These are phyloP conservation scores for Sparidentex hasta DNA, from an alignment of 2,797 vertebrate species.

Conservation along the genomic window DNA sequence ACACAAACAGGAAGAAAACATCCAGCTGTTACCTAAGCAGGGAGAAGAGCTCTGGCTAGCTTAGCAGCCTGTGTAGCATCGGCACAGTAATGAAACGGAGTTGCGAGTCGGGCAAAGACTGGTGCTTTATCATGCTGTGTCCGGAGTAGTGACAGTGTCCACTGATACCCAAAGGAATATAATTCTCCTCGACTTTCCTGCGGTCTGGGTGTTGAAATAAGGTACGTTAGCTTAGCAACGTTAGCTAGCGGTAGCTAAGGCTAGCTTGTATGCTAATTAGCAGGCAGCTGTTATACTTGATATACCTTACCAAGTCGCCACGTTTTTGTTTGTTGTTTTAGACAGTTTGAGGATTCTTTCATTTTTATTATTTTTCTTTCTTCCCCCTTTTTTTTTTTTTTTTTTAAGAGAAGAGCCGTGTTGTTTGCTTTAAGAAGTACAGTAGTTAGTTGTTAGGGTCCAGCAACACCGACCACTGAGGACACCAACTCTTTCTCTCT, in stretches of 20 bases:
- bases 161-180: conserved; percentile 42
- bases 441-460: background rate
- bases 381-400: background rate
- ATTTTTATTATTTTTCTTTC: accelerated
- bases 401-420: too few relatives aligned
- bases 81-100: conserved; percentile 58
- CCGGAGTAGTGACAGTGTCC: conserved; percentile 73
- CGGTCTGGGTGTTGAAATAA: conserved; percentile 76
- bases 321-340: background rate
- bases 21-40: conserved; percentile 62
- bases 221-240: conserved; percentile 75
- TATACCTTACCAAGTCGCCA: background rate
- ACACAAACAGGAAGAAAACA: conserved; percentile 81
- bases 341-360: background rate
- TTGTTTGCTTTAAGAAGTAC: background rate
- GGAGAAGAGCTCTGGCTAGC: conserved; percentile 8
- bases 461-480: background rate
- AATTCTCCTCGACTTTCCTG: conserved; percentile 73
- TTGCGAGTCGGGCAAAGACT: conserved; percentile 33
- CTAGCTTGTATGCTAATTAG: conserved; percentile 19
- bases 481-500: background rate
- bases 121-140: conserved; percentile 68
- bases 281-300: background rate
- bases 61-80: conserved; percentile 10
- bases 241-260: conserved; percentile 40